Evolutionary conservation across 2,113 vertebrate species (phyloP), one percentile per base, ranked within the genome.

Genomic region (Cyrtonyx montezumae): DNA sequence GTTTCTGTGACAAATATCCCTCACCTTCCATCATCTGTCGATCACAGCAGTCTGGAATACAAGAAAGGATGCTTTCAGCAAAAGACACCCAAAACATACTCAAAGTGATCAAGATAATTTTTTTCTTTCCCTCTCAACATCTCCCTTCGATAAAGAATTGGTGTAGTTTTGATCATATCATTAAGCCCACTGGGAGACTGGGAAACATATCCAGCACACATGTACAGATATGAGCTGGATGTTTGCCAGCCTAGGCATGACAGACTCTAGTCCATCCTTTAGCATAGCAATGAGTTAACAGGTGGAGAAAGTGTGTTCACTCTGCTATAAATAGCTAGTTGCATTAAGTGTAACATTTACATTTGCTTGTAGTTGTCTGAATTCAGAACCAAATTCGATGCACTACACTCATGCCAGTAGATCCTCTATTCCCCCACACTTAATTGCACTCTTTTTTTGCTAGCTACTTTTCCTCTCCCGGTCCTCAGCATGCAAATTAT

Each of bases 281-380:
- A 79, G 79, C 73, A 80, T 30, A 78, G 65, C 30, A 83, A 63
- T 67, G 59, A 93, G 63, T 37, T 74, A 90, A 88, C 20, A 80
- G 68, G 71, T 79, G 85, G 45, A 87, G 76, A 87, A 94, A 89
- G 67, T 63, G 81, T 89, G 87, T 80, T 93, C 92, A 40, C 34
- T 83, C 73, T 56, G 43, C 75, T 89, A 91, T 68, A 94, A 95
- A 95, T 91, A 94, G 87, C 89, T 75, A 80, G 75, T 83, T 89
- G 91, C 91, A 93, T 94, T 94, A 94, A 93, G 68, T 91, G 51
- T 94, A 96, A 95, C 86, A 96, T 96, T 94, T 96, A 95, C 93
- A 94, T 95, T 91, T 94, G 89, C 93, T 91, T 91, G 76, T 42
- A 93, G 84, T 79, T 95, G 81, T 91, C 95, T 96, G 90, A 95